phyloP scores from a whole-genome alignment of 2,113 vertebrate species.

The Origma solitaria region DNA sequence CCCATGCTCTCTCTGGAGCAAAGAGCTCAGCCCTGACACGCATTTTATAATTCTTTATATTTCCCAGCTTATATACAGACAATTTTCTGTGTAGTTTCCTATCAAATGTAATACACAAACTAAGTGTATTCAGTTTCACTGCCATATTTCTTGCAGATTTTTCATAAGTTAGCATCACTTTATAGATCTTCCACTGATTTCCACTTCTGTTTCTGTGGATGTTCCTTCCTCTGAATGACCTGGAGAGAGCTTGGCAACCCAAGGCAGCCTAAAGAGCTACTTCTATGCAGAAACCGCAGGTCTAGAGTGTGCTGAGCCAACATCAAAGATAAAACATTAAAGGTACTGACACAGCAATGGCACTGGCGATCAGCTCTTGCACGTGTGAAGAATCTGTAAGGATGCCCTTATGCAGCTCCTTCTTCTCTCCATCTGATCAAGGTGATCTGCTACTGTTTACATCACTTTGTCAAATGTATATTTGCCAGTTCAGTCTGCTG shows the following conservation, averaged over 20 bases:
- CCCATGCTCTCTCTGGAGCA: not conserved
- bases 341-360: conserved; percentile 39
- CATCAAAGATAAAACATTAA: conserved; percentile 46
- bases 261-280: not conserved
- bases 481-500: not conserved
- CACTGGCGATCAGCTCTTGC: not conserved
- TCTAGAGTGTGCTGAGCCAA: conserved; percentile 21
- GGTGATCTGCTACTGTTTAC: not conserved
- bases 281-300: conserved; percentile 1
- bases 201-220: not conserved
- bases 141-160: not conserved
- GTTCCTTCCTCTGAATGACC: not conserved
- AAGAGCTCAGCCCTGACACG: not conserved
- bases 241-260: conserved; percentile 2
- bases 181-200: not conserved
- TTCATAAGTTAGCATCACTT: not conserved
- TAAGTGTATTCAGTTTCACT: not conserved
- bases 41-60: not conserved
- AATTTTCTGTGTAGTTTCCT: not conserved
- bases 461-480: not conserved
- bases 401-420: not conserved
- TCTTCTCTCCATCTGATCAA: not conserved
- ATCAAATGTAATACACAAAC: not conserved
- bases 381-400: conserved; percentile 7
- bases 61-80: not conserved